Evolutionary conservation across 2,888 invertebrate genomes (phyloP), one percentile per base, ranked within the genome.

Genomic region (Drosophila hamatofila): DNA sequence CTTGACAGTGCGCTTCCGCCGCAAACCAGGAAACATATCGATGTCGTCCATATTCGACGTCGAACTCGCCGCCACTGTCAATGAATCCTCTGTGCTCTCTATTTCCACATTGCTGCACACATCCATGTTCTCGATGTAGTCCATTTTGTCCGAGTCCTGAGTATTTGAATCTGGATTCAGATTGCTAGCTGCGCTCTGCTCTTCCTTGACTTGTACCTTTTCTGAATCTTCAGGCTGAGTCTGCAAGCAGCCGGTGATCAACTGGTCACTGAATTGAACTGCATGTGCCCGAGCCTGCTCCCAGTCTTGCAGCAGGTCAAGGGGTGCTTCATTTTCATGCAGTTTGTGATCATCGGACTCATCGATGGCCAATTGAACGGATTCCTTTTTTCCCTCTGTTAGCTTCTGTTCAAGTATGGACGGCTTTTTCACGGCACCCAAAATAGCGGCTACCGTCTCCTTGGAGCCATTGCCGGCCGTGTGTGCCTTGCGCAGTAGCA

Each of bases 321-420:
- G 85, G 14, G 92, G 92, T 18, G 75, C 77, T 14, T 92, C 92
- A 0, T 54, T 30, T 52, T 92, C 92, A 16, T 74, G 57, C 30
- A 66, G 63, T 18, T 90, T 91, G 4, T 75, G 76, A 33, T 93
- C 92, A 1, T 92, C 91, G 1, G 81, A 27, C 6, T 93, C 93
- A 14, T 88, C 89, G 2, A 75, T 21, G 12, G 78, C 11, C 5
- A 82, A 12, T n/a, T 80, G 74, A 25, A 80, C 71, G 7, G 83
- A 49, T 9, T 93, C 92, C 55, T 92, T 94, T 86, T 94, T 93
- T 1, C 93, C 94, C 27, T 95, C 95, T 54, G 95, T 94, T 67
- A 96, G 92, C 88, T 95, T 96, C 90, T 96, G 96, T 90, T 96
- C 96, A 69, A 96, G 92, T 91, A 96, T 96, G 33, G 96, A 95